These are phyloP conservation scores for Apocrypta bakeri DNA, from an alignment of 1,140 invertebrate genomes.

Conservation along the genomic window DNA sequence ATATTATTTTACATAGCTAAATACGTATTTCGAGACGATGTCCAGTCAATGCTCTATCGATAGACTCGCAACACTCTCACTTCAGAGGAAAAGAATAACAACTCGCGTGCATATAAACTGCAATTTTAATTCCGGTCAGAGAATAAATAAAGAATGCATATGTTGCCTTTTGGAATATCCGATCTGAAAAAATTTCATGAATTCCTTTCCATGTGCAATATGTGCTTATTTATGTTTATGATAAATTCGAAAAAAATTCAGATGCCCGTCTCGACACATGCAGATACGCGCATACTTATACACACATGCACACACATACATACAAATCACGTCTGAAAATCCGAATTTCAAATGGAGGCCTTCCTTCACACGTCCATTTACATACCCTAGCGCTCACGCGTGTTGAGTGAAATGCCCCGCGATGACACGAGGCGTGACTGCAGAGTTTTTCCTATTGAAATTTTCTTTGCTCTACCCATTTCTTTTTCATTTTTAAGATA, in stretches of 20 bases:
- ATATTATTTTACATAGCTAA: too few species aligned
- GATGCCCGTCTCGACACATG: neutral
- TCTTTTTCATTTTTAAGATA: neutral
- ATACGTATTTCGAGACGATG: too few species aligned
- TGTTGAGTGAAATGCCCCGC: constrained; percentile 10
- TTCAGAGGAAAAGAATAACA: neutral
- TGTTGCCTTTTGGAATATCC: neutral
- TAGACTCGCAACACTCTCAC: too few species aligned
- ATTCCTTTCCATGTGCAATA: neutral
- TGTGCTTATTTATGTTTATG: constrained; percentile 14
- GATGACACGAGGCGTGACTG: neutral
- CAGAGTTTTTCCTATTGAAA: constrained; percentile 26
- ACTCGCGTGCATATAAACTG: too few species aligned
- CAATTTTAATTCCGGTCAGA: neutral
- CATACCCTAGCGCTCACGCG: constrained; percentile 5
- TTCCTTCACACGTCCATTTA: constrained; percentile 22
- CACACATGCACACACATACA: neutral
- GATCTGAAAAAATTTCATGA: neutral
- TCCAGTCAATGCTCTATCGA: too few species aligned
- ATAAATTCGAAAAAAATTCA: constrained; percentile 19
- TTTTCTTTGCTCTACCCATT: neutral
- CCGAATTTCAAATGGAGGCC: constrained; percentile 36
- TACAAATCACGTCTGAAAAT: constrained; percentile 34
- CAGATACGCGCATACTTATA: neutral
- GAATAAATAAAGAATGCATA: neutral